phyloP scores from a whole-genome alignment of 2,888 invertebrate species.

The Allolobophora icterica region DNA sequence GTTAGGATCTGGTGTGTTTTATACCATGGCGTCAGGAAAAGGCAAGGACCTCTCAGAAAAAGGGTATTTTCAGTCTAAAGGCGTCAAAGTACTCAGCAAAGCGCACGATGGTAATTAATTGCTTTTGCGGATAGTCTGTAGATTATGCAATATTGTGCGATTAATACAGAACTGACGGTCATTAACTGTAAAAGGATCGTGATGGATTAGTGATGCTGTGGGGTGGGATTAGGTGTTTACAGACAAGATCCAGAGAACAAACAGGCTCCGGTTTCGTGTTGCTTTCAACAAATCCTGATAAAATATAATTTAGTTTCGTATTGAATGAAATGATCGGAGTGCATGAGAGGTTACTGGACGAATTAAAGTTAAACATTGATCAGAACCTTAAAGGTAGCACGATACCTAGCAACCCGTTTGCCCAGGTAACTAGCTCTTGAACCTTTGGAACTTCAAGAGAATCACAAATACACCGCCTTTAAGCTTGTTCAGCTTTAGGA shows the following conservation, averaged over 20 bases:
- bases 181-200: no score
- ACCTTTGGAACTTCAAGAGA: no score
- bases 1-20: neutral
- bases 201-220: no score
- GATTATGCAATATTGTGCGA: neutral
- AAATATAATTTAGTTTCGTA: neutral
- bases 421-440: no score
- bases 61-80: neutral
- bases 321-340: no score
- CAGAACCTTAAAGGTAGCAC: no score
- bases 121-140: neutral
- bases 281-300: neutral
- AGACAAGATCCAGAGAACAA: neutral
- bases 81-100: slow-evolving; percentile 17
- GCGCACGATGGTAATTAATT: neutral
- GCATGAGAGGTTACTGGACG: no score
- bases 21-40: neutral
- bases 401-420: no score
- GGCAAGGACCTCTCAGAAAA: neutral
- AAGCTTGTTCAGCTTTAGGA: no score
- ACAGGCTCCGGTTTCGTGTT: neutral
- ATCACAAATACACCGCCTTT: no score
- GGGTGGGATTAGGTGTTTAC: neutral
- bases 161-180: neutral
- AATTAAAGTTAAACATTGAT: no score